phyloP scores from a whole-genome alignment of 2,113 vertebrate species.

The Coptodon rendalli region DNA sequence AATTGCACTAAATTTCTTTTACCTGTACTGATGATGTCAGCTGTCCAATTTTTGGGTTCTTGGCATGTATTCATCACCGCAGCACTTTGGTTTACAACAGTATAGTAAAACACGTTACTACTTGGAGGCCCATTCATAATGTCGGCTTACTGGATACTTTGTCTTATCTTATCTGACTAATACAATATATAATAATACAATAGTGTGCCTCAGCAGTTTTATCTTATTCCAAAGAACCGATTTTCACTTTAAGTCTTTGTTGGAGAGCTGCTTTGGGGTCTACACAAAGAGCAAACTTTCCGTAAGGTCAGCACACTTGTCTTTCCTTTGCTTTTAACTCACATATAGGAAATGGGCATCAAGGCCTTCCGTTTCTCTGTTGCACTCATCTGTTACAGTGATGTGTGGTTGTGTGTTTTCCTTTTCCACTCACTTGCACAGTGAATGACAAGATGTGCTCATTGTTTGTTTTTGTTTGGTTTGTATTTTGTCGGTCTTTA shows the following conservation, averaged over 20 bases:
- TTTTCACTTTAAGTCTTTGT: slow-evolving; percentile 22
- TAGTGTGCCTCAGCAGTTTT: slow-evolving; percentile 37
- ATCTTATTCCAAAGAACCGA: slow-evolving; percentile 50
- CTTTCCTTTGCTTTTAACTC: neutral
- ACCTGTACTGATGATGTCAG: neutral
- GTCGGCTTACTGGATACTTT: neutral
- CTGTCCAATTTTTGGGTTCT: neutral
- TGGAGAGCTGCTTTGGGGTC: neutral
- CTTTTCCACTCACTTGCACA: neutral
- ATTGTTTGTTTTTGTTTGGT: slow-evolving; percentile 65
- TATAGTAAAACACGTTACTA: slow-evolving; percentile 5
- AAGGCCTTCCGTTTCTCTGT: neutral
- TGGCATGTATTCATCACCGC: neutral
- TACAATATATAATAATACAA: neutral
- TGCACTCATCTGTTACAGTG: neutral
- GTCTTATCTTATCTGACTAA: slow-evolving; percentile 62
- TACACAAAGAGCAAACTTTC: slow-evolving; percentile 8
- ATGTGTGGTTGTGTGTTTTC: slow-evolving; percentile 2
- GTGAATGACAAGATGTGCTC: slow-evolving; percentile 46
- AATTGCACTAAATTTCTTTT: neutral
- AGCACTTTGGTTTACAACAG: slow-evolving; percentile 12
- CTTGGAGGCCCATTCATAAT: slow-evolving; percentile 46
- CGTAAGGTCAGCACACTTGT: neutral
- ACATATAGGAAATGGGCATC: neutral
- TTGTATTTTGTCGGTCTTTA: slow-evolving; percentile 63